phyloP scores from a whole-genome alignment of 1,140 invertebrate genomes.

The Drosophila subobscura region DNA sequence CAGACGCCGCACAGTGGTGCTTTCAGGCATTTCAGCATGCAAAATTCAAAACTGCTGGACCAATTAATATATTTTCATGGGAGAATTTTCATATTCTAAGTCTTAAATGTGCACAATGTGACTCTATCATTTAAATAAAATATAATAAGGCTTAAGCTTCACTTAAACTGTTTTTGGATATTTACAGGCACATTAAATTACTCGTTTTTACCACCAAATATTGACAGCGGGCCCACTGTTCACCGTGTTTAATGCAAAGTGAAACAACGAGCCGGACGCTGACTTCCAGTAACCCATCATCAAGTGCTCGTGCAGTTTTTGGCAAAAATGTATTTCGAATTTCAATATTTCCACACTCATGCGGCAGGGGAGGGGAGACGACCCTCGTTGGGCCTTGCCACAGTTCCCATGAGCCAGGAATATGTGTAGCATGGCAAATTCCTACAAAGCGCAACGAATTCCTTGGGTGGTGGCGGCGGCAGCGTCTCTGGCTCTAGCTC shows the following conservation, averaged over 20 bases:
- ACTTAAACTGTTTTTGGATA: too few species aligned
- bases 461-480: conserved; percentile 56
- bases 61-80: too few species aligned
- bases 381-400: conserved; percentile 21
- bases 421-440: conserved; percentile 74
- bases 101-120: neutral
- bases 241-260: conserved; percentile 52
- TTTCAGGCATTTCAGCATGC: too few species aligned
- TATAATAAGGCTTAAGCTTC: too few species aligned
- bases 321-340: conserved; percentile 75
- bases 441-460: conserved; percentile 75
- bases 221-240: too few species aligned
- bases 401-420: conserved; percentile 71
- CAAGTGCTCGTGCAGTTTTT: conserved; percentile 55
- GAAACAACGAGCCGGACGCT: conserved; percentile 3
- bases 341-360: conserved; percentile 68
- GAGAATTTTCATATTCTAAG: too few species aligned
- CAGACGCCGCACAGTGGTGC: too few species aligned
- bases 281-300: conserved; percentile 26
- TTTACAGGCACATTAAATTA: too few species aligned
- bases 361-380: conserved; percentile 10
- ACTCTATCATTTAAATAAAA: too few species aligned
- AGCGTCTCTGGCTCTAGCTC: conserved; percentile 5
- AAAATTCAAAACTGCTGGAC: too few species aligned
- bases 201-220: too few species aligned